Conservation (phyloP, 2,797 vertebrate species). For the Valencia hispanica region DNA sequence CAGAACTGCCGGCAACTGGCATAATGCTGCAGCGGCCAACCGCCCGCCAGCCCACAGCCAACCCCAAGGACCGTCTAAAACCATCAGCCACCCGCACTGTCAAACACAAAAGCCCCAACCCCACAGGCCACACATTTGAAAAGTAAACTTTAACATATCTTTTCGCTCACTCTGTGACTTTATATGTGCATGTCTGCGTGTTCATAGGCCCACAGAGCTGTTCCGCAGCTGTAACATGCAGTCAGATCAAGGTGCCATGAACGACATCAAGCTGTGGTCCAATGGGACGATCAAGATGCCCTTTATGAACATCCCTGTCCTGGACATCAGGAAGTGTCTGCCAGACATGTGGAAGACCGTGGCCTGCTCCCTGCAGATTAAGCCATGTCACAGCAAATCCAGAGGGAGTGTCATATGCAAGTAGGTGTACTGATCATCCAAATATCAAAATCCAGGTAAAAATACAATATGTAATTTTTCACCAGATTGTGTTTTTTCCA, state of each 20-base stretch:
- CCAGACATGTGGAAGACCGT: constrained; percentile 98
- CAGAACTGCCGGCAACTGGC: too few species aligned
- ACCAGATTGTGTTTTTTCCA: too few species aligned
- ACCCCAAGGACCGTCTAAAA: too few species aligned
- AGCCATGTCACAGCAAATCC: constrained; percentile 97
- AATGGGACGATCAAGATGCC: constrained; percentile 99
- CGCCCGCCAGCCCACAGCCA: too few species aligned
- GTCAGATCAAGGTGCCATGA: constrained; percentile 98
- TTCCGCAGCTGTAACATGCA: constrained; percentile 97
- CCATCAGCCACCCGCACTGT: too few species aligned
- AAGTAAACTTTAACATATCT: background rate
- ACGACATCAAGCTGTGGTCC: constrained; percentile 98
- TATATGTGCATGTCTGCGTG: background rate
- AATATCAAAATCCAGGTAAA: background rate
- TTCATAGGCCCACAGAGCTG: constrained; percentile 92
- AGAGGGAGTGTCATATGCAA: constrained; percentile 97
- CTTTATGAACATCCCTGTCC: constrained; percentile 96
- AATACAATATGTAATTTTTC: background rate
- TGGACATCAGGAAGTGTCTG: constrained; percentile 94
- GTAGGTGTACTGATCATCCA: constrained; percentile 75
- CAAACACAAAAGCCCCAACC: too few species aligned
- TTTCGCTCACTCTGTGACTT: background rate
- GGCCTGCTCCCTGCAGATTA: constrained; percentile 96
- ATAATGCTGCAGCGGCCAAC: too few species aligned
- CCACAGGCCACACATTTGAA: too few species aligned